Base-by-base conservation (phyloP, 2,113 vertebrate genomes). In the Canis aureus region DNA sequence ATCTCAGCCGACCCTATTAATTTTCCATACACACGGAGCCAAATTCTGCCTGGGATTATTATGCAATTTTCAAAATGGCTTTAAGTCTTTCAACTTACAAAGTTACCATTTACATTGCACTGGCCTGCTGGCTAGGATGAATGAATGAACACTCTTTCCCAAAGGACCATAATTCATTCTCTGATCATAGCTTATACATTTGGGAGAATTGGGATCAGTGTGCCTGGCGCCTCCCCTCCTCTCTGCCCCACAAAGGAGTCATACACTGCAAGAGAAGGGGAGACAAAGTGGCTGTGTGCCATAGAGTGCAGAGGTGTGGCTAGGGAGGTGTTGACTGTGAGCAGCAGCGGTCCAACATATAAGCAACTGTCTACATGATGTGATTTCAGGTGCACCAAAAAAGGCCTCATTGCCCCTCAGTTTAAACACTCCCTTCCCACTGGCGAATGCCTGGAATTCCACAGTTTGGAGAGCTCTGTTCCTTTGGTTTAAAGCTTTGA, bases 311-410 rank as follows among this genome's bases (percentile, higher is more conserved):
- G 98, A 98, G 97, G 96, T 98, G 97, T 96, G 97, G 97, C 89
- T 74, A 38, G 83, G 92, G 96, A 97, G 86, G 98, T 98, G 97
- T 84, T 94, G 97, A 87, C 97, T 91, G 96, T 32, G 93, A 92
- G 81, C 89, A 81, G 97, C 93, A 89, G 78, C 89, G 35, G 86
- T 81, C 87, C 97, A 93, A 97, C 97, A 93, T 98, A 97, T 97
- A 98, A 97, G 98, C 97, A 98, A 98, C 98, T 94, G 98, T 98
- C 98, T 97, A 88, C 97, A 96, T 92, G 97, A 94, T 98, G 98
- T 98, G 98, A 98, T 98, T 98, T 98, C 98, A 98, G 98, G 98
- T 98, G 98, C 95, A 96, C 98, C 97, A 60, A 97, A 98, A 98
- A 98, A 98, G 97, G 97, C 98, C 94, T 98, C 98, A 98, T 98